phyloP scores from a whole-genome alignment of 1,140 invertebrate species.

The Drosophila repleta region DNA sequence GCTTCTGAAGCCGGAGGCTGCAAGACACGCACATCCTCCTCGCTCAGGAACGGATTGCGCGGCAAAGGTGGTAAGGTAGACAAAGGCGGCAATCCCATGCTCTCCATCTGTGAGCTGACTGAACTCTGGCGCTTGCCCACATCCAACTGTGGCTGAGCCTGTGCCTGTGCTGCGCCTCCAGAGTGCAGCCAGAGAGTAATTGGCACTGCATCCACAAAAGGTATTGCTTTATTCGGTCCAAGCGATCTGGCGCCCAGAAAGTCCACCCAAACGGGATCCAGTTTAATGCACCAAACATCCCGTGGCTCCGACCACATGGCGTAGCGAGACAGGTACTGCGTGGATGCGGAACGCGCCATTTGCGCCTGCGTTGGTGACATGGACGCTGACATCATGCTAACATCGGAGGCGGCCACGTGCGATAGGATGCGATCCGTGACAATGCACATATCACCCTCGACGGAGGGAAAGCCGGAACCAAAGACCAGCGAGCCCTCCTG shows the following conservation, averaged over 20 bases:
- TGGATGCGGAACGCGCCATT: constrained; percentile 65
- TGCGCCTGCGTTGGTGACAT: constrained; percentile 49
- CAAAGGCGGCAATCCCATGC: constrained; percentile 60
- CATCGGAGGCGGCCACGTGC: constrained; percentile 85
- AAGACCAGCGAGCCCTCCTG: constrained; percentile 90
- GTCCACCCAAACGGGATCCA: constrained; percentile 97
- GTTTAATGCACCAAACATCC: constrained; percentile 93
- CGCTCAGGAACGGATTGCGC: constrained; percentile 78
- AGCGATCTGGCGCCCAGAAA: constrained; percentile 92
- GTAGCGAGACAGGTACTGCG: constrained; percentile 85
- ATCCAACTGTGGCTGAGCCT: constrained; percentile 58
- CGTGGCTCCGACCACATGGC: constrained; percentile 92
- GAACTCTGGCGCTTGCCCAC: constrained; percentile 35
- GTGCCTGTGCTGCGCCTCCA: constrained; percentile 49
- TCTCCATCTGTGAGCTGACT: constrained; percentile 56
- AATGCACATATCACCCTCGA: constrained; percentile 87
- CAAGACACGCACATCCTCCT: constrained; percentile 65
- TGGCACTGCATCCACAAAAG: constrained; percentile 95
- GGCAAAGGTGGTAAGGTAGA: constrained; percentile 62
- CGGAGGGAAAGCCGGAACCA: constrained; percentile 89
- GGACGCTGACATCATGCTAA: constrained; percentile 61
- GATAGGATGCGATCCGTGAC: constrained; percentile 91
- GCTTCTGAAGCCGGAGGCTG: constrained; percentile 6
- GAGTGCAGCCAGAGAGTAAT: constrained; percentile 91
- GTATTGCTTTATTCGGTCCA: constrained; percentile 89